phyloP scores from a whole-genome alignment of 2,888 invertebrate genomes.

The Synergus laeviventris region DNA sequence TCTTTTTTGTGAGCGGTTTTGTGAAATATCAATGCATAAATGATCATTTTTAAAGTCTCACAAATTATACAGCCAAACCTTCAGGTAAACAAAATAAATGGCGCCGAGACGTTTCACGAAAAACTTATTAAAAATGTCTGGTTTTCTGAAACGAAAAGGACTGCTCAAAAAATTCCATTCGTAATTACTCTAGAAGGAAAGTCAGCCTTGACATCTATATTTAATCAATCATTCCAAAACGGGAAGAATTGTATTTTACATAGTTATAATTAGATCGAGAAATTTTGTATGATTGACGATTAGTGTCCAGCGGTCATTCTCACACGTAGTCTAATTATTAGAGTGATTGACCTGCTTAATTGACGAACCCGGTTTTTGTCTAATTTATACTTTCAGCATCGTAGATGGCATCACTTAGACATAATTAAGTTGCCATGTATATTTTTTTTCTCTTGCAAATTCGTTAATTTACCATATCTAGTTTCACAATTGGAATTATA shows the following conservation, averaged over 20 bases:
- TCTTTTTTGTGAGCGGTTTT: neutral
- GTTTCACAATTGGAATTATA: neutral
- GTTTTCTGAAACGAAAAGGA: conserved; percentile 10
- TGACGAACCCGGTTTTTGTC: conserved; percentile 33
- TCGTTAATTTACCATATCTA: neutral
- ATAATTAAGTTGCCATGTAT: neutral
- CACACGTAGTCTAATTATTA: conserved; percentile 29
- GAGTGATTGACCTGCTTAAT: conserved; percentile 40
- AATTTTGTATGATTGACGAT: neutral
- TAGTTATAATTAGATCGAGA: conserved; percentile 6
- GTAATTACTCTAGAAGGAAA: neutral
- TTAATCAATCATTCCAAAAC: neutral
- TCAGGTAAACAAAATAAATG: conserved; percentile 65
- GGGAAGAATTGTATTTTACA: neutral
- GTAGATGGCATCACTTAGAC: conserved; percentile 18
- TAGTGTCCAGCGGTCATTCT: conserved; percentile 19
- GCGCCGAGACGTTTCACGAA: conserved; percentile 53
- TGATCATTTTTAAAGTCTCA: neutral
- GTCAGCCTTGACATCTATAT: neutral
- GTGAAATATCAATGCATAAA: neutral
- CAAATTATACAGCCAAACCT: neutral
- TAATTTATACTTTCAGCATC: conserved; percentile 22
- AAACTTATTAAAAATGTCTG: conserved; percentile 25
- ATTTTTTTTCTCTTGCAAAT: neutral
- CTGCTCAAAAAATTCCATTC: conserved; percentile 5